Evolutionary conservation across 2,888 invertebrate genomes (phyloP), one percentile per base, ranked within the genome.

Genomic region (Uloborus plumipes): DNA sequence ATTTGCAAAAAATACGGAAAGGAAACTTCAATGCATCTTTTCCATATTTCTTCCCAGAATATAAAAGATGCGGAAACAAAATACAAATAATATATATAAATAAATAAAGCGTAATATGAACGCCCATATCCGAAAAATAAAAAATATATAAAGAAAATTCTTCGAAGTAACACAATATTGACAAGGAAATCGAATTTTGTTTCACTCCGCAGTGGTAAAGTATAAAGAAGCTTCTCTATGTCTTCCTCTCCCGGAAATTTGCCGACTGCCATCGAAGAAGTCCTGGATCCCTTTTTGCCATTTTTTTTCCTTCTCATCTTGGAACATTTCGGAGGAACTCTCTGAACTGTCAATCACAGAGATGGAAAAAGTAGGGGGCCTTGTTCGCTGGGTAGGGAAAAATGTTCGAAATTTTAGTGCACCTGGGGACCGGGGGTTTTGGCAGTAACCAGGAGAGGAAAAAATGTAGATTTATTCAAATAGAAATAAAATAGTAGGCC

Each of bases 101-200:
- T 74, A 81, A 81, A 81, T 81, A 81, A 74, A 77, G 64, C 69
- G 62, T 74, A 69, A 80, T 74, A 69, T 31, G 61, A 67, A 65
- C 20, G 39, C 49, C 49, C 47, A 47, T 50, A 20, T 49, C 49
- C 6, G 13, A 65, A 4, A 39, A 50, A 49, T 13, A 74, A 62
- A 26, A 64, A 59, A 50, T 53, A 50, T 53, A 64, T 55, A 18
- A 49, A 58, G 64, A 70, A 18, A 70, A 62, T 58, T 26, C 22
- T 65, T 31, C 59, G 74, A 65, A 69, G 73, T 74, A 74, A 81
- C 74, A 55, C 53, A 69, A 64, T 55, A 59, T 74, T 65, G 74
- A 74, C 62, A 67, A 58, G 58, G 69, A 74, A 81, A 74, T 81
- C 80, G 73, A 81, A 81, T 81, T 80, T 69, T 81, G 69, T 74